Base-by-base conservation (phyloP, 1,140 invertebrate genomes). In the Mactra quadrangularis region DNA sequence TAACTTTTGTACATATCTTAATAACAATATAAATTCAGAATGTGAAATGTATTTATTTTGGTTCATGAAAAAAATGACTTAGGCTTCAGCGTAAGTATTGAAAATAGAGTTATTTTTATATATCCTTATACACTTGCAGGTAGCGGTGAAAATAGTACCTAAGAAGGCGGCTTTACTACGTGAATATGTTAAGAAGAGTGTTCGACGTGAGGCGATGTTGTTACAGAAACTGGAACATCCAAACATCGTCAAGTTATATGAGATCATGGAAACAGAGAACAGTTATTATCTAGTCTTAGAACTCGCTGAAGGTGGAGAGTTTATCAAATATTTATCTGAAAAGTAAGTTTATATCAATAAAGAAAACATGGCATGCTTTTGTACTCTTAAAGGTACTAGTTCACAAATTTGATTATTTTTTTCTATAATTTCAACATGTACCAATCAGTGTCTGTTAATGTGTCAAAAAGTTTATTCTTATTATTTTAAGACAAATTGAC, bases 211-310 rank as follows among this genome's bases (percentile, higher is more conserved):
- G 57, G 90, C 90, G 6, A 75, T 87, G 29, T 78, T 92, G 74
- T 62, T 91, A 59, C 91, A 91, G 70, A 86, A 87, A 53, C 85
- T 92, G 11, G 70, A 88, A 13, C 92, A 93, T 68, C 90, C 88
- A 1, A 89, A 92, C 84, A 89, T 93, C 81, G 83, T 91, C 22
- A 72, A 85, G n/a, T 85, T 93, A 62, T 91, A 89, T 60, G 90
- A 93, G 78, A 89, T 92, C 47, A 90, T 93, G 90, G 91, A 92
- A 71, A 93, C 92, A 13, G 87, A 89, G 59, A 92, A 90, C 78
- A 87, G 86, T 31, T 92, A 91, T 79, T 93, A 92, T 59, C 87
- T 93, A 41, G 91, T 93, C 22, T 83, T 91, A 71, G 91, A 93
- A 53, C 83, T 89, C 22, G 90, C 88, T 6, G 86, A 89, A 4